Evolutionary conservation across 2,888 invertebrate species (phyloP).

Genomic region (Ormyrus thymus): DNA sequence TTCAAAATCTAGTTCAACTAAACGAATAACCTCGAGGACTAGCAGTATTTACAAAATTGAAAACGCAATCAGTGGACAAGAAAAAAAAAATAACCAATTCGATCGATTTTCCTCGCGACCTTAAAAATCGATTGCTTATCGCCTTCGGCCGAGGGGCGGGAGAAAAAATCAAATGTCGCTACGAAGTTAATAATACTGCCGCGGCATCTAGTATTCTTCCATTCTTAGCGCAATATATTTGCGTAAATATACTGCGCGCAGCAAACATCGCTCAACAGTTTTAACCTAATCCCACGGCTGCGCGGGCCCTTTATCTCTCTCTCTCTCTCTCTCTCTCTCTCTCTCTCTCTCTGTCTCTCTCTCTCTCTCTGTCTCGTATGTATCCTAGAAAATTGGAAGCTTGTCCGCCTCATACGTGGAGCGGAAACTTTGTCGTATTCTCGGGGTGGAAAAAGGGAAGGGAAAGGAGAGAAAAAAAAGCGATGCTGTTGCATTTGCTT

Average conservation of each 20-base stretch:
- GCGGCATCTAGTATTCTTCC: constrained; percentile 59
- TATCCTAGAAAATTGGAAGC: constrained; percentile 9
- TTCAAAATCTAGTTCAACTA: no score
- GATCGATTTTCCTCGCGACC: neutral
- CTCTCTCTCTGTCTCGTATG: neutral
- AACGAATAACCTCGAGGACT: no score
- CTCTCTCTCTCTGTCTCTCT: neutral
- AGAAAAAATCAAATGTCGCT: constrained; percentile 66
- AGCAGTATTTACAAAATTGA: no score
- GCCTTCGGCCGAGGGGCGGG: neutral
- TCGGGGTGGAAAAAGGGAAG: neutral
- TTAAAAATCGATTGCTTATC: neutral
- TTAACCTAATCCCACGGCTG: constrained; percentile 5
- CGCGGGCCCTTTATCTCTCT: neutral
- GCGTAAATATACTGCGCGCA: neutral
- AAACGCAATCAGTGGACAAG: neutral
- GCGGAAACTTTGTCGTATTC: neutral
- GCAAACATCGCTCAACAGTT: constrained; percentile 15
- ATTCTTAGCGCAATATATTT: neutral
- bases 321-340: neutral
- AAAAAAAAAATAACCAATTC: neutral
- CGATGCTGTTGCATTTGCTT: neutral
- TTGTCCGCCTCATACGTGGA: neutral
- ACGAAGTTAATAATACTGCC: constrained; percentile 70
- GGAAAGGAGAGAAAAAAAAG: no score